Evolutionary conservation across 1,140 invertebrate genomes (phyloP).

Genomic region (Leptoteleia sp.): DNA sequence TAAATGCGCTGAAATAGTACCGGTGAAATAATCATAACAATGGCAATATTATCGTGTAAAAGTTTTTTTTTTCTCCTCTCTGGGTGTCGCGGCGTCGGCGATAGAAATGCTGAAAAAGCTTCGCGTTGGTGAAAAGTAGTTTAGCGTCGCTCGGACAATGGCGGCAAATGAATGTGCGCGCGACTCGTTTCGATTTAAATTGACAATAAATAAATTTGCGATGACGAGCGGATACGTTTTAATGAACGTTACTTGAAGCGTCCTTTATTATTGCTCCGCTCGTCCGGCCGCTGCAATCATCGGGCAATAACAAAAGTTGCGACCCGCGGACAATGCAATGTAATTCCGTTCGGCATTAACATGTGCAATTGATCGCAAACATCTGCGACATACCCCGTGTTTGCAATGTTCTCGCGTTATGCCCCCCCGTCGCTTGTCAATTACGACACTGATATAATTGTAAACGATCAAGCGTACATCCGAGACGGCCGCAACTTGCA

Average conservation of each 20-base stretch:
- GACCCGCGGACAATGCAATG: slow-evolving; percentile 45
- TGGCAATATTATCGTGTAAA: slow-evolving; percentile 46
- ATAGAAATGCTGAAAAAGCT: slow-evolving; percentile 38
- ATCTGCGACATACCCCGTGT: slow-evolving; percentile 14
- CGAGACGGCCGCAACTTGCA: background rate
- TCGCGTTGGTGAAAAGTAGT: slow-evolving; percentile 32
- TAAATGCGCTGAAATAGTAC: slow-evolving; percentile 32
- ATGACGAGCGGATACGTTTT: slow-evolving; percentile 66
- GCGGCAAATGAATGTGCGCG: slow-evolving; percentile 68
- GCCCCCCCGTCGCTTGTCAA: slow-evolving; percentile 14
- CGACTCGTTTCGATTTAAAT: slow-evolving; percentile 62
- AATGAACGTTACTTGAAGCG: slow-evolving; percentile 62
- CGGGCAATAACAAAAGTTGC: slow-evolving; percentile 55
- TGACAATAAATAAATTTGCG: slow-evolving; percentile 72
- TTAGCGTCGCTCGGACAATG: slow-evolving; percentile 58
- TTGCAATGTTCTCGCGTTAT: background rate
- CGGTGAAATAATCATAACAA: slow-evolving; percentile 33
- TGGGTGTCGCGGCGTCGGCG: background rate
- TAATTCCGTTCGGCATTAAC: slow-evolving; percentile 36
- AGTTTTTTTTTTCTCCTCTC: slow-evolving; percentile 45
- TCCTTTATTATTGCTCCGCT: slow-evolving; percentile 34
- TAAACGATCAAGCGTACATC: slow-evolving; percentile 3
- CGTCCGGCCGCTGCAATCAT: slow-evolving; percentile 45
- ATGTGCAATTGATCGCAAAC: slow-evolving; percentile 35
- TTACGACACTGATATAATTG: slow-evolving; percentile 27